These are phyloP conservation scores for Catostomus latipinnis DNA, from an alignment of 2,797 vertebrate genomes.

Conservation along the genomic window DNA sequence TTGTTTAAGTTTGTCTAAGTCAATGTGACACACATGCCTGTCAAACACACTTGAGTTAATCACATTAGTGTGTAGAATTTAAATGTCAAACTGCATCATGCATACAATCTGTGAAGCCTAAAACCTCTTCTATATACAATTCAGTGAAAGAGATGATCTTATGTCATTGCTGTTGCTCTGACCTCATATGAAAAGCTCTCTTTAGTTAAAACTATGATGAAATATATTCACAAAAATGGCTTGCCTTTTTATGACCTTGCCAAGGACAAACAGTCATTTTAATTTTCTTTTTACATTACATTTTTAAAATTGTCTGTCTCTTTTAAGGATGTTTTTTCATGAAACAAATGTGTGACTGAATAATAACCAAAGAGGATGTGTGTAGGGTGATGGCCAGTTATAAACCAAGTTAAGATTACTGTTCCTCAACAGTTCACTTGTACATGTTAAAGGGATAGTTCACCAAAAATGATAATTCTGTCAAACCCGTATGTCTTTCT, in stretches of 20 bases:
- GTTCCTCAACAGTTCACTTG: constrained; percentile 19
- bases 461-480: too few species aligned
- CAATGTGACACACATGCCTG: background rate
- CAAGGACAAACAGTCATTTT: background rate
- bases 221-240: background rate
- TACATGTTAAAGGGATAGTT: constrained; percentile 12
- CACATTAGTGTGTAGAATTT: constrained; percentile 26
- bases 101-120: constrained; percentile 15
- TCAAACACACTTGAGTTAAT: constrained; percentile 27
- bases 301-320: background rate
- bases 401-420: constrained; percentile 16
- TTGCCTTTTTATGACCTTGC: background rate
- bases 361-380: constrained; percentile 2
- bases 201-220: background rate
- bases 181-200: background rate
- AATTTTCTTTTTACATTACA: background rate
- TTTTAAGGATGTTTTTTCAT: background rate
- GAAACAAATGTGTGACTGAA: constrained; percentile 17
- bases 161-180: background rate
- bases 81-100: constrained; percentile 18
- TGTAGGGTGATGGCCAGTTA: background rate
- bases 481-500: too few species aligned
- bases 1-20: background rate
- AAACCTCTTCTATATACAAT: constrained; percentile 24
- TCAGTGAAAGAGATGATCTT: constrained; percentile 7